Conservation (phyloP, 2,113 vertebrate genomes). For the Sorex araneus region DNA sequence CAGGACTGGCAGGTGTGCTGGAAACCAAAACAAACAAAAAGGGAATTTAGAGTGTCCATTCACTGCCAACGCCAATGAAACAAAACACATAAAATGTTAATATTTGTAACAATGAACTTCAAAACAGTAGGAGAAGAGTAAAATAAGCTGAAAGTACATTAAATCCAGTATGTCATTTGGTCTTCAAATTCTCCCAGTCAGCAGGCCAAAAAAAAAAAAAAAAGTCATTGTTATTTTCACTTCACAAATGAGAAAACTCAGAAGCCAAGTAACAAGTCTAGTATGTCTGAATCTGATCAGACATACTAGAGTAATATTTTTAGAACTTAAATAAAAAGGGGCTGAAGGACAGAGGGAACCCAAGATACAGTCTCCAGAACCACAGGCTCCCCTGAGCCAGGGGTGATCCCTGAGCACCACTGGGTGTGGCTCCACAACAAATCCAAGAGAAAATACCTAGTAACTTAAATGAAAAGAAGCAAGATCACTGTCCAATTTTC, state of each 20-base stretch:
- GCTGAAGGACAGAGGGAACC: background rate
- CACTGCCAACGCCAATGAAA: background rate
- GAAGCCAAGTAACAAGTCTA: conserved; percentile 22
- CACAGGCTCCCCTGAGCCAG: no score
- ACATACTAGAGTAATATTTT: background rate
- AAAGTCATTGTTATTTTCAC: conserved; percentile 16
- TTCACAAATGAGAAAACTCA: conserved; percentile 43
- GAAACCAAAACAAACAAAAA: no score
- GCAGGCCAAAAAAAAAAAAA: background rate
- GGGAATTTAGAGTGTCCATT: no score
- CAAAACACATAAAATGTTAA: conserved; percentile 33
- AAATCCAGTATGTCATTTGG: background rate
- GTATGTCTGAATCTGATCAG: background rate
- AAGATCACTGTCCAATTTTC: background rate
- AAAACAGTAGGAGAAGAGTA: background rate
- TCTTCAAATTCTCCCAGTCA: background rate
- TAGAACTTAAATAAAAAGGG: conserved; percentile 14
- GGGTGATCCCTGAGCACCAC: no score
- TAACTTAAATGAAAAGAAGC: conserved; percentile 38
- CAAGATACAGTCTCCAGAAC: background rate
- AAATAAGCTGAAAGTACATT: conserved; percentile 16
- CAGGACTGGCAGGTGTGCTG: no score
- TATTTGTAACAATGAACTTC: conserved; percentile 4
- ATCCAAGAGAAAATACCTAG: background rate
- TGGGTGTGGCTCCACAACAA: no score